Conservation (phyloP, 2,113 vertebrate genomes). For the Malaclemys terrapin region DNA sequence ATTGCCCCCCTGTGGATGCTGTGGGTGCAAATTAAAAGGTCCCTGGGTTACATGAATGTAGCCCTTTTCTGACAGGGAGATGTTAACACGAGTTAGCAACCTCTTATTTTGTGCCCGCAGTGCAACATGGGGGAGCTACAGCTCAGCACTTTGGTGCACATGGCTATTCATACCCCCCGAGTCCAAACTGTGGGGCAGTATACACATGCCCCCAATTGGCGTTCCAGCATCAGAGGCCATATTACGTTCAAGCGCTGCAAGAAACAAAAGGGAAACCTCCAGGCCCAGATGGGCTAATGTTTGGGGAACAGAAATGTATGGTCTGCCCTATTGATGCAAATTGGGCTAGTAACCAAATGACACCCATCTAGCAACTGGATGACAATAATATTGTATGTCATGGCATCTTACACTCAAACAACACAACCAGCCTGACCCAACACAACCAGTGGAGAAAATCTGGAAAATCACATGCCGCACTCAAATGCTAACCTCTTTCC, state of each 20-base stretch:
- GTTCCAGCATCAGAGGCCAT: conserved; percentile 46
- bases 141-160: background rate
- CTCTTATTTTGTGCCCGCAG: background rate
- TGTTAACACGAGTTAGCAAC: background rate
- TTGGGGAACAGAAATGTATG: conserved; percentile 55
- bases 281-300: background rate
- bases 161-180: background rate
- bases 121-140: background rate
- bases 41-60: background rate
- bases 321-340: background rate
- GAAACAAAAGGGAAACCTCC: background rate
- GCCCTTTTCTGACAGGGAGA: background rate
- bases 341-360: background rate
- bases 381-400: background rate
- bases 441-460: background rate
- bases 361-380: background rate
- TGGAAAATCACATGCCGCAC: background rate
- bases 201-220: background rate
- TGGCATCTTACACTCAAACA: background rate
- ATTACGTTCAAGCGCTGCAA: background rate
- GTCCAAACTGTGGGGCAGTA: background rate
- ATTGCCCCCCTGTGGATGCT: background rate
- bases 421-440: background rate
- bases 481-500: background rate
- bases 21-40: background rate